Evolutionary conservation across 2,113 vertebrate species (phyloP), one percentile per base, ranked within the genome.

Genomic region (Tetrax tetrax): DNA sequence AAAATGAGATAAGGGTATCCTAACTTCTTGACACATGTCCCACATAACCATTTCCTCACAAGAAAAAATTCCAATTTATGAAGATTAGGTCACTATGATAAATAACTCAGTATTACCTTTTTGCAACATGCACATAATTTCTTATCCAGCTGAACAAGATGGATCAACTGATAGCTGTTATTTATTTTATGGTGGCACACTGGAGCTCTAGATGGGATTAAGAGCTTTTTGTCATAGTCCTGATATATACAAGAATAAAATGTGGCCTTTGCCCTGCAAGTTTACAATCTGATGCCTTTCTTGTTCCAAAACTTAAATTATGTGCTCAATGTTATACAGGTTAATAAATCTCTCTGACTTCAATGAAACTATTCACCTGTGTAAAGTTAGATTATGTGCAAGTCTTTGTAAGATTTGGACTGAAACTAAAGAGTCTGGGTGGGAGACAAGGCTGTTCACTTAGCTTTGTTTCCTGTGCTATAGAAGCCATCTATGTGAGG

Each of bases 311-410:
- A 88, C 71, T 93, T 53, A 61, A 90, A 71, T 94, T 90, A 90
- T 23, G 59, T 91, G 47, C 68, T 95, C 77, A 51, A 7, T 80
- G 35, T 78, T 90, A 50, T 33, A 59, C 85, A 51, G 83, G 85
- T 83, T 89, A 75, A 96, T 96, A 97, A 96, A 94, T 96, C 96
- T 96, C 68, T 83, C 79, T 89, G 83, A 83, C 56, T 94, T 97
- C 85, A 89, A 8, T 87, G 72, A 90, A 96, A 89, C 88, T 81
- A 72, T 90, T 72, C 90, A 94, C 90, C 90, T 95, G 90, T 96
- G 64, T 97, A 80, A 95, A 93, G 79, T 90, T 80, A 92, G 92
- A 92, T 93, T 85, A 90, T 51, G 63, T 86, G 56, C 54, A 72
- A 90, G 54, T 80, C 82, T 91, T 95, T 66, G 75, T 57, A 87